These are phyloP conservation scores for Villa cingulata DNA, from an alignment of 2,888 invertebrate genomes.

Conservation along the genomic window DNA sequence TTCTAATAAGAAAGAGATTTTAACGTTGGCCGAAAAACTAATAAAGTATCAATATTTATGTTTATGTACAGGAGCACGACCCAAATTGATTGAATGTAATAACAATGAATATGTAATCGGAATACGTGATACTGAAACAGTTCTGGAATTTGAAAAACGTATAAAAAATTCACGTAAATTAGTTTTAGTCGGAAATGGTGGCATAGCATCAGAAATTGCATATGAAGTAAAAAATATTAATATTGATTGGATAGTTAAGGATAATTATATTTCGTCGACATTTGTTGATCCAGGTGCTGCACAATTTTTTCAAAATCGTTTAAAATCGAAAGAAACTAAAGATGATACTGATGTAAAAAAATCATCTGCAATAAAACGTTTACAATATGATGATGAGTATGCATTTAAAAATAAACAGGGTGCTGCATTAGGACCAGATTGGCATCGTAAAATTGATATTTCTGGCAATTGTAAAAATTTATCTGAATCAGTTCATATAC, in stretches of 20 bases:
- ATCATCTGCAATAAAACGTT: conserved; percentile 42
- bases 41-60: conserved; percentile 71
- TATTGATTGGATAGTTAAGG: conserved; percentile 87
- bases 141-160: conserved; percentile 58
- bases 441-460: conserved; percentile 62
- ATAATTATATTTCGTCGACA: conserved; percentile 81
- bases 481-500: conserved; percentile 40
- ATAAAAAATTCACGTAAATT: conserved; percentile 56
- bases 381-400: conserved; percentile 51
- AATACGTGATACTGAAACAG: conserved; percentile 90
- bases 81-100: conserved; percentile 56
- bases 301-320: conserved; percentile 63
- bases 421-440: conserved; percentile 93
- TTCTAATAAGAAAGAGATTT: conserved; percentile 39
- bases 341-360: conserved; percentile 4
- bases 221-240: conserved; percentile 74
- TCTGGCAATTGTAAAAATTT: conserved; percentile 36
- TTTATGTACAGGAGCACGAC: conserved; percentile 80
- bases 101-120: conserved; percentile 56
- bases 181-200: conserved; percentile 89
- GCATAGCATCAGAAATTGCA: conserved; percentile 94
- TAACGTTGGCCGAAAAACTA: conserved; percentile 40
- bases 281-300: conserved; percentile 95
- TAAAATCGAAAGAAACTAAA: conserved; percentile 25
- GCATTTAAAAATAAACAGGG: conserved; percentile 42